Evolutionary conservation across 1,140 invertebrate genomes (phyloP), one percentile per base, ranked within the genome.

Genomic region (Eurosta solidaginis): DNA sequence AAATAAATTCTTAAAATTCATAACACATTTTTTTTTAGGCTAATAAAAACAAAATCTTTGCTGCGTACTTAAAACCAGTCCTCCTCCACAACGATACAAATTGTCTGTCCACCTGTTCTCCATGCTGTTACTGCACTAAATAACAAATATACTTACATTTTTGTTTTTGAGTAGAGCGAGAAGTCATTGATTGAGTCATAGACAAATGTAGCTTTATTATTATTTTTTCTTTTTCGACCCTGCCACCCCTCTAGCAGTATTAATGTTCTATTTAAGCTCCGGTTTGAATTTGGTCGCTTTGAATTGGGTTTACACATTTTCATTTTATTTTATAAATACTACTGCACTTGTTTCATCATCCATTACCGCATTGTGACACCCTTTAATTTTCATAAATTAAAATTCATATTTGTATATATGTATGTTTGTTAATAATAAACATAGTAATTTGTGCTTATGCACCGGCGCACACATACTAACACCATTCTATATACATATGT

Each of bases 1-100:
- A 75, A 75, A 10, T 33, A 47, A 22, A 47, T 49, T 49, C 25
- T 49, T 33, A 17, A 77, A 74, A 44, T 40, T 76, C 63, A 20
- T 36, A 73, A 47, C 73, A 50, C n/a, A 50, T 74, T 27, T 74
- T 49, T 36, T 44, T 77, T 44, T 36, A 40, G 44, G 29, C 76
- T 42, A 78, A 36, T 29, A 33, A 42, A 40, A 33, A 36, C 27
- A 49, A n/a, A 44, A 75, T 49, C 44, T 27, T 40, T 78, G 77
- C 77, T 68, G 77, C 77, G 77, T 78, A 78, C 50, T 78, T 59
- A 52, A 78, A 78, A 78, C 63, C 77, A 74, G 63, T 74, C 68
- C 77, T 44, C 68, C 74, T 78, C 52, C 63, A 20, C 59, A 33
- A 33, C 40, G 33, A 68, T 68, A 29, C 36, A 33, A n/a, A 40